Percentiles rank a stretch among this genome's conserved stretches.
Evolutionary conservation across 1,140 invertebrate genomes (phyloP).

Genomic region (Drosophila guanche): DNA sequence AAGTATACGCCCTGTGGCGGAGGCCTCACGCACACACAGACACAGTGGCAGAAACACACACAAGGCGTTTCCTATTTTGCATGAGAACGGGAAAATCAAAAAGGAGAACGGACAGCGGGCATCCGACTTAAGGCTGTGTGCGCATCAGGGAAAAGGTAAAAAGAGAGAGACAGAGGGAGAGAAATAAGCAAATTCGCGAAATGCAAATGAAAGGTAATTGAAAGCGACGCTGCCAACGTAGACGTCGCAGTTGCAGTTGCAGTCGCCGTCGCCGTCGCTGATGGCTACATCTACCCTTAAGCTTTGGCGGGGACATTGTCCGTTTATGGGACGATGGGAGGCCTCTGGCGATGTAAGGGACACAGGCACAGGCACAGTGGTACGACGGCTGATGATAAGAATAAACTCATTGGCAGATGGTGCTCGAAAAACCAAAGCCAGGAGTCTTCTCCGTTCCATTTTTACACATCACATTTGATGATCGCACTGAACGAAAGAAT

Average conservation of each 20-base stretch:
- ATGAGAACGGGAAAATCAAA: slow-evolving; percentile 61
- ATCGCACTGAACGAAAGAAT: neutral
- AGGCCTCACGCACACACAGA: slow-evolving; percentile 8
- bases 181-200: slow-evolving; percentile 72
- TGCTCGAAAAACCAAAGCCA: no score
- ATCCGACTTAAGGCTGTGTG: slow-evolving; percentile 65
- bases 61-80: slow-evolving; percentile 72
- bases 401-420: no score
- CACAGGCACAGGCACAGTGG: slow-evolving; percentile 39
- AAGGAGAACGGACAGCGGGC: slow-evolving; percentile 45
- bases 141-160: slow-evolving; percentile 59
- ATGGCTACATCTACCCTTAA: slow-evolving; percentile 72
- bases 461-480: no score
- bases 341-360: slow-evolving; percentile 13
- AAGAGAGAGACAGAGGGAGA: slow-evolving; percentile 57
- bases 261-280: slow-evolving; percentile 15
- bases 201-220: slow-evolving; percentile 82
- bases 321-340: slow-evolving; percentile 66
- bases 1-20: slow-evolving; percentile 70
- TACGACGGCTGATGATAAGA: neutral
- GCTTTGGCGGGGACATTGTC: slow-evolving; percentile 78
- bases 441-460: no score
- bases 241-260: slow-evolving; percentile 27
- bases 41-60: slow-evolving; percentile 3
- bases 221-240: slow-evolving; percentile 62